Base-by-base conservation (phyloP, 2,797 vertebrate genomes). In the Sylvilagus floridanus region DNA sequence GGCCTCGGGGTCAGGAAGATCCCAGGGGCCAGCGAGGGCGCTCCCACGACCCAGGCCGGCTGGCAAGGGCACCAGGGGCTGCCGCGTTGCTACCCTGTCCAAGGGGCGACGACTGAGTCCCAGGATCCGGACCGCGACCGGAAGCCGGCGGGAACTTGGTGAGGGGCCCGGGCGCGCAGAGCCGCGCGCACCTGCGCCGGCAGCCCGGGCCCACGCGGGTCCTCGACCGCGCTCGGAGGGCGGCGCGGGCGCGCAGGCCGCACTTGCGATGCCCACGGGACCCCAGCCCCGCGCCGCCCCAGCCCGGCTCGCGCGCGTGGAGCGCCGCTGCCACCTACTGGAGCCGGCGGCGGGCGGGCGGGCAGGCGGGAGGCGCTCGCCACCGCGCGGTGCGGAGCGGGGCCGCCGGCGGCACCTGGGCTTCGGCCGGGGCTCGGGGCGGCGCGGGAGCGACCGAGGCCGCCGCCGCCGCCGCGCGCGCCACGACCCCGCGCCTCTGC, bases 301-400 rank as follows among this genome's bases (percentile, higher is more conserved):
- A 35, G n/a, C 17, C 81, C 1, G 54, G 63, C 30, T 17, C 8
- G 50, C 82, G 90, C 85, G 57, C 54, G 37, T 90, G 93, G 95
- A 96, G 87, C 88, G 71, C 95, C 32, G 96, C 85, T 97, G 97
- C 97, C 97, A 97, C 85, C 97, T 97, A 95, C 95, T 79, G 97
- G 92, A 66, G 92, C 82, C 88, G 14, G 52, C 13, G 65, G 75
- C 35, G 62, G 21, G 88, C 26, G 7, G 78, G 75, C 65, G 11
- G 21, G 88, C 26, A 10, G 78, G 75, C 65, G 11, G 68, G 78
- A 73, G 50, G 91, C 63, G 69, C 81, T 32, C 14, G 81, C 84
- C 89, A 52, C 35, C 2, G 10, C 50, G 83, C 94, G 37, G 0
- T 60, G 88, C 69, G 37, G 94, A 93, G 84, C 93, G 72, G 66